A percentile compares a stretch with the other conserved stretches of the same genome.
Conservation (phyloP, 2,888 invertebrate species). For the Mactromeris polynyma region DNA sequence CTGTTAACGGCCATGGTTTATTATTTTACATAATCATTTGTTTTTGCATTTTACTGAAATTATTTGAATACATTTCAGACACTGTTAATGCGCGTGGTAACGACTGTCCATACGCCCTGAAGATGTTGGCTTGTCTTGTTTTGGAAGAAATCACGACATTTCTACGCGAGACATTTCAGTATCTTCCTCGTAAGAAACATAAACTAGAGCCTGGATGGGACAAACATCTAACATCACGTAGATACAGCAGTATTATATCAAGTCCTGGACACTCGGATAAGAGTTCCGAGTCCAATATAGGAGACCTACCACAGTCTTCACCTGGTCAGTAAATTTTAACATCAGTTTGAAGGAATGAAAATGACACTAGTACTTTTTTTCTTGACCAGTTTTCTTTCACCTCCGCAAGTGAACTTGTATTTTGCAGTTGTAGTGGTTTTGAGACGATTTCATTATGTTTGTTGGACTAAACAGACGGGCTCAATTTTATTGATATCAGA, state of each 20-base stretch:
- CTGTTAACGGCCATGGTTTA: too few species aligned
- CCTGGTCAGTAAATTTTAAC: constrained; percentile 56
- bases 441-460: too few species aligned
- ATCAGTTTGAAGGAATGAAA: neutral
- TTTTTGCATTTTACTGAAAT: too few species aligned
- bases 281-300: constrained; percentile 84
- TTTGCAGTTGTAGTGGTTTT: too few species aligned
- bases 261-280: constrained; percentile 94
- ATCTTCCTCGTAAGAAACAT: constrained; percentile 88
- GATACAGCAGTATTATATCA: constrained; percentile 98
- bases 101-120: constrained; percentile 91
- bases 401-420: too few species aligned
- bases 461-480: too few species aligned
- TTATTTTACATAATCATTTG: too few species aligned
- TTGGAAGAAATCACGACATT: constrained; percentile 99
- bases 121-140: constrained; percentile 96
- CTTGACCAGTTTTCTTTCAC: too few species aligned
- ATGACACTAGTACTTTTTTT: too few species aligned
- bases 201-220: constrained; percentile 84
- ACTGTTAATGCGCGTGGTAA: constrained; percentile 85
- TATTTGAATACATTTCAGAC: constrained; percentile 72
- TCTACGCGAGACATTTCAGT: constrained; percentile 97
- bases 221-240: constrained; percentile 88
- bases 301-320: constrained; percentile 80
- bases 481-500: too few species aligned